Conservation (phyloP, 2,113 vertebrate species). For the Ailurus styani region DNA sequence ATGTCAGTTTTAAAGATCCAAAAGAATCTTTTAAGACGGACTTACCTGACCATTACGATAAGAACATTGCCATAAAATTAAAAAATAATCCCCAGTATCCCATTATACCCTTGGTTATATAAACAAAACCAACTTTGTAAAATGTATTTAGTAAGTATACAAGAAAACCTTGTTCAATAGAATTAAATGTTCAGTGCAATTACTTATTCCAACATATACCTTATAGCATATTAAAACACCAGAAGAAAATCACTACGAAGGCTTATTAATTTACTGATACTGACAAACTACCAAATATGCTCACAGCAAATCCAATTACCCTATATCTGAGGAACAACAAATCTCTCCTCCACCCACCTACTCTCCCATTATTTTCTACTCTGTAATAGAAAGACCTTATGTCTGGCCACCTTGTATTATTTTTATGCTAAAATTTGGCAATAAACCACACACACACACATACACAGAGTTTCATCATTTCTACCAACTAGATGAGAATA, state of each 20-base stretch:
- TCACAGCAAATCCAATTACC: background rate
- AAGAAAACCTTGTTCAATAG: background rate
- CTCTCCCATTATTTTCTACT: background rate
- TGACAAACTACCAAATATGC: background rate
- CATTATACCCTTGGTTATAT: background rate
- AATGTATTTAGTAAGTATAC: background rate
- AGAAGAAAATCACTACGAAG: slow-evolving; percentile 30
- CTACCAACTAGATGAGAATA: background rate
- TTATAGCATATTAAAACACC: background rate
- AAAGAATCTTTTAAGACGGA: background rate
- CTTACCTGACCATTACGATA: background rate
- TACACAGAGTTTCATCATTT: background rate
- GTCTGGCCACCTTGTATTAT: background rate
- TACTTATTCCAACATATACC: background rate
- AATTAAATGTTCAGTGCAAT: background rate
- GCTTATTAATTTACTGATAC: background rate
- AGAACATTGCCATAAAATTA: background rate
- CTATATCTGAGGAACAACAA: background rate
- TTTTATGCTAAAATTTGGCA: background rate
- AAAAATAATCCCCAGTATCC: background rate
- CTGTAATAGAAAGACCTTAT: background rate
- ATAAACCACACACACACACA: background rate
- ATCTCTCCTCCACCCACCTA: background rate
- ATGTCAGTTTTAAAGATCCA: background rate
- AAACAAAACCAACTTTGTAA: slow-evolving; percentile 3